Evolutionary conservation across 2,797 vertebrate species (phyloP).

Genomic region (Anguilla pacifica): DNA sequence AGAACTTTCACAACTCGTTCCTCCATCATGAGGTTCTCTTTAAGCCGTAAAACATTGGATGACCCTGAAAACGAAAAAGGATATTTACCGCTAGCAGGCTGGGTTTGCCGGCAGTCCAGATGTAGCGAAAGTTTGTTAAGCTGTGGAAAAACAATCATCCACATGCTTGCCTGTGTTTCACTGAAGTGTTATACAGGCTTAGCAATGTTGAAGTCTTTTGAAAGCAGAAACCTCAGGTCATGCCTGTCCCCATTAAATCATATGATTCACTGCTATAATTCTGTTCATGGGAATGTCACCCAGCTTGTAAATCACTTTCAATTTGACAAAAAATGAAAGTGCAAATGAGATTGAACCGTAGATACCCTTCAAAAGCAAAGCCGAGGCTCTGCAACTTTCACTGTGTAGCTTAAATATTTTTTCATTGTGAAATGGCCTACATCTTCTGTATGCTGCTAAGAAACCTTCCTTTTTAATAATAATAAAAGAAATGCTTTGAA

Average conservation of each 20-base stretch:
- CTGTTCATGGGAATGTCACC: background rate
- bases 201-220: background rate
- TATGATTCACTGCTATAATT: background rate
- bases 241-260: background rate
- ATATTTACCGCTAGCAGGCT: background rate
- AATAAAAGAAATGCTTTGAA: background rate
- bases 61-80: background rate
- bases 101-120: background rate
- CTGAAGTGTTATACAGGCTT: background rate
- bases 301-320: background rate
- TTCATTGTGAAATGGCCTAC: background rate
- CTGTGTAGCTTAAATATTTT: background rate
- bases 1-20: background rate
- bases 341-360: background rate
- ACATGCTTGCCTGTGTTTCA: background rate
- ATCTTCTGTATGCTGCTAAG: background rate
- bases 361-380: background rate
- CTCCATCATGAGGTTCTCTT: background rate
- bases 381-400: background rate
- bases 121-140: background rate
- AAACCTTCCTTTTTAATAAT: background rate
- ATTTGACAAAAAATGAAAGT: background rate
- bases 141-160: background rate
- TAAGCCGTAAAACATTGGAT: background rate
- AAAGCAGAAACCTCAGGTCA: background rate